These are phyloP conservation scores for Thamnophis sirtalis DNA, from an alignment of 2,113 vertebrate species.

Conservation along the genomic window DNA sequence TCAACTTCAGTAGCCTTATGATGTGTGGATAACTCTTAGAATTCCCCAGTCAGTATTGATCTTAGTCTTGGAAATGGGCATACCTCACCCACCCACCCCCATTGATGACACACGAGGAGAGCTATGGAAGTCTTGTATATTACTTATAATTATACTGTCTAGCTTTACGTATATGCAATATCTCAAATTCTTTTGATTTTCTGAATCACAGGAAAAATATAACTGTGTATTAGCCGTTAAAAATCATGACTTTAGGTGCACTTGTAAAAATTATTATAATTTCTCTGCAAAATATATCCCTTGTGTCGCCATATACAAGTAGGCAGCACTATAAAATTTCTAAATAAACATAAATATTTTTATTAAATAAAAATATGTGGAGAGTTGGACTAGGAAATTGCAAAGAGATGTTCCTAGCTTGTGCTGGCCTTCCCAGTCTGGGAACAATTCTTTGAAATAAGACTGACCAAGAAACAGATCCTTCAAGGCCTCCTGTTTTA, in stretches of 20 bases:
- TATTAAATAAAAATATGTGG: too few relatives aligned
- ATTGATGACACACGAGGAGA: background rate
- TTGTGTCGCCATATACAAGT: too few relatives aligned
- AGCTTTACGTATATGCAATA: background rate
- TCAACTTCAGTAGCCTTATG: background rate
- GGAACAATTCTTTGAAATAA: background rate
- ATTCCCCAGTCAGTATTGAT: background rate
- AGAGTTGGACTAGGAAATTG: background rate
- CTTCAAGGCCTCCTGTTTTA: background rate
- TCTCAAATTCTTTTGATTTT: background rate
- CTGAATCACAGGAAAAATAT: background rate
- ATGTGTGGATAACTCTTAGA: background rate
- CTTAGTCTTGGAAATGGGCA: background rate
- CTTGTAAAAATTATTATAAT: background rate
- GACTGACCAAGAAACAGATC: background rate
- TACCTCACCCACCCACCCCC: too few relatives aligned
- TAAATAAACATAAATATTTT: too few relatives aligned
- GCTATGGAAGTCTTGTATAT: background rate
- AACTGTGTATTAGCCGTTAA: background rate
- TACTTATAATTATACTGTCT: background rate
- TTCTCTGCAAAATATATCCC: background rate
- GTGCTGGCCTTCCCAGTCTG: background rate
- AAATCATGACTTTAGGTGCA: background rate
- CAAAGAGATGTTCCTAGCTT: background rate
- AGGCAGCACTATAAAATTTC: too few relatives aligned